These are phyloP conservation scores for Brotula barbata DNA, from an alignment of 2,797 vertebrate genomes.

Conservation along the genomic window DNA sequence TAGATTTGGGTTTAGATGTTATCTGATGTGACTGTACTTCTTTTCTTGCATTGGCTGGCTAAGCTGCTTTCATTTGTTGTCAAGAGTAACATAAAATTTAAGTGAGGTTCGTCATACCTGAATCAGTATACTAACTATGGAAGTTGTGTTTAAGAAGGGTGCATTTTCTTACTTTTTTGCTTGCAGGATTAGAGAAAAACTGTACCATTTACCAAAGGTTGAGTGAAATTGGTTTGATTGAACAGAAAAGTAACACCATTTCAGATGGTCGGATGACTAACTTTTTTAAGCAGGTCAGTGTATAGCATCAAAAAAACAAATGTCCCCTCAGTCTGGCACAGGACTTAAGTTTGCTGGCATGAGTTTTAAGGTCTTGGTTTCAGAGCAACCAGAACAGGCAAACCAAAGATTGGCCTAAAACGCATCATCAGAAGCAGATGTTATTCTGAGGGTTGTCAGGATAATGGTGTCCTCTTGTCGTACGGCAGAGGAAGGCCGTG, in stretches of 20 bases:
- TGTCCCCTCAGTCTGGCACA: slow-evolving; percentile 68
- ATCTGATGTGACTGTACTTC: slow-evolving; percentile 79
- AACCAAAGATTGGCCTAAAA: slow-evolving; percentile 98
- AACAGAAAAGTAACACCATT: slow-evolving; percentile 73
- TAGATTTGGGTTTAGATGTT: slow-evolving; percentile 81
- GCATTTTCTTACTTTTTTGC: slow-evolving; percentile 81
- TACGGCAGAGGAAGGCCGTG: slow-evolving; percentile 49
- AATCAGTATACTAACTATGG: slow-evolving; percentile 74
- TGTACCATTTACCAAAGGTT: slow-evolving; percentile 93
- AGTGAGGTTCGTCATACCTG: slow-evolving; percentile 76
- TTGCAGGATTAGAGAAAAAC: slow-evolving; percentile 75
- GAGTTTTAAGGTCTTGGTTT: slow-evolving; percentile 74
- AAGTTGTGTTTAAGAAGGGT: slow-evolving; percentile 82
- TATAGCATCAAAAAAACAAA: slow-evolving; percentile 65
- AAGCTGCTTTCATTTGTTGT: slow-evolving; percentile 81
- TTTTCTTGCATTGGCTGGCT: slow-evolving; percentile 77
- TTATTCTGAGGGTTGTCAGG: slow-evolving; percentile 72
- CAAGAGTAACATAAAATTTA: slow-evolving; percentile 76
- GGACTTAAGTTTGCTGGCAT: slow-evolving; percentile 59
- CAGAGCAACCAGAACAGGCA: slow-evolving; percentile 78
- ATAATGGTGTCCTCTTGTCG: slow-evolving; percentile 58
- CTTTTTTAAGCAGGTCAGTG: slow-evolving; percentile 72
- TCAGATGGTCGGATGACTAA: slow-evolving; percentile 81
- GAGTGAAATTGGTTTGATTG: slow-evolving; percentile 75
- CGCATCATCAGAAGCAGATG: slow-evolving; percentile 78